Base-by-base conservation (phyloP, 2,113 vertebrate species). In the Oreochromis niloticus region DNA sequence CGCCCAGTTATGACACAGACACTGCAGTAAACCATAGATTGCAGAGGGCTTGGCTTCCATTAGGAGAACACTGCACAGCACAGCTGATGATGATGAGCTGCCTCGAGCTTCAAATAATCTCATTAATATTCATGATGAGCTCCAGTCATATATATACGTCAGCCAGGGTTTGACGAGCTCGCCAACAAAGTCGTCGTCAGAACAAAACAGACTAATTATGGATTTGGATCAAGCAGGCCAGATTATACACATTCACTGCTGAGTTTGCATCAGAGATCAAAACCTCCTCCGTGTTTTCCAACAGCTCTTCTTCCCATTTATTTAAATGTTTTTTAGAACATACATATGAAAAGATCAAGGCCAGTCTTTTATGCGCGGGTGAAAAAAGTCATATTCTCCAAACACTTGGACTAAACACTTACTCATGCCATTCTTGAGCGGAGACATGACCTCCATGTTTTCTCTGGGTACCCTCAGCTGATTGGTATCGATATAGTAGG, bases 351-450 rank as follows among this genome's bases (percentile, higher is more conserved):
- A 83, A 57, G 30, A 73, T 19, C 4, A 13, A 3, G 8, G 27
- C 48, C 43, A 48, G 11, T 79, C n/a, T 5, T 19, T 50, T 57
- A n/a, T 48, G 30, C 30, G 24, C 14, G 1, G 63, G 19, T 13
- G 34, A 39, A 52, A 66, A n/a, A n/a, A 36, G 17, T 12, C 32
- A n/a, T 19, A 30, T 14, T 34, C 59, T 61, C 59, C 30, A 34
- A 11, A 3, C 32, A 56, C 5, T 36, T 34, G 32, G 36, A 39
- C 12, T 19, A 12, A 54, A 83, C 43, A 94, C 97, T 61, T 97
- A 99, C 99, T 99, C 98, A 99, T 99, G 94, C 99, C 99, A 87
- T 99, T 99, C 95, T 99, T 99, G 34, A 99, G 96, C 1, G 99
- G 99, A 81, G 98, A 99, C 96, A 99, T 98, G 89, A 99, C 98